phyloP scores from a whole-genome alignment of 2,797 vertebrate genomes.

The Cryptoprocta ferox region DNA sequence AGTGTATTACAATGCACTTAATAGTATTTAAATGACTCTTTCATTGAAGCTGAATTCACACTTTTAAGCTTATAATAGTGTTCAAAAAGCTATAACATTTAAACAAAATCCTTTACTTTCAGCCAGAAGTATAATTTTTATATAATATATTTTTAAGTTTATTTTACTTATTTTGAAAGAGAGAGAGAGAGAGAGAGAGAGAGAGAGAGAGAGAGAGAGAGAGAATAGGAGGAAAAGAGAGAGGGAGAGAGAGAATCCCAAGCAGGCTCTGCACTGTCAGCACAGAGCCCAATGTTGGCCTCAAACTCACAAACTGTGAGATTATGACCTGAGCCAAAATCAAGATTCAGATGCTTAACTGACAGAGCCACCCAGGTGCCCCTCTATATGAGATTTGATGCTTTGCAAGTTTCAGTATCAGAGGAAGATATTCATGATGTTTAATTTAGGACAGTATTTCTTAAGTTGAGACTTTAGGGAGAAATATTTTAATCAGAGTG shows the following conservation, averaged over 20 bases:
- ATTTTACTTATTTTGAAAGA: no score
- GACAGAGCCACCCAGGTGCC: no score
- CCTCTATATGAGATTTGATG: slow-evolving; percentile 77
- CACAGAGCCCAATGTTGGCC: no score
- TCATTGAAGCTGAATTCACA: slow-evolving; percentile 92
- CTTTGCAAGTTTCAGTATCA: slow-evolving; percentile 73
- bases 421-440: slow-evolving; percentile 50
- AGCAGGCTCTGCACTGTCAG: no score
- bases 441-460: background rate
- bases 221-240: no score
- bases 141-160: slow-evolving; percentile 69
- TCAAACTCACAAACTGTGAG: no score
- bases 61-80: slow-evolving; percentile 90
- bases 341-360: no score
- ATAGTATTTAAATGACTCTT: slow-evolving; percentile 87
- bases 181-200: no score
- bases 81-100: slow-evolving; percentile 89
- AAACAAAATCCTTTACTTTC: slow-evolving; percentile 88
- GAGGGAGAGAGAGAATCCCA: no score
- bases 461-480: background rate
- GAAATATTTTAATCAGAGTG: slow-evolving; percentile 1
- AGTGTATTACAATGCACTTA: slow-evolving; percentile 85
- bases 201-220: no score
- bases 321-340: no score
- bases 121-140: slow-evolving; percentile 80